Evolutionary conservation across 1,140 invertebrate genomes (phyloP), one percentile per base, ranked within the genome.

Genomic region (Polypedilum pembai): DNA sequence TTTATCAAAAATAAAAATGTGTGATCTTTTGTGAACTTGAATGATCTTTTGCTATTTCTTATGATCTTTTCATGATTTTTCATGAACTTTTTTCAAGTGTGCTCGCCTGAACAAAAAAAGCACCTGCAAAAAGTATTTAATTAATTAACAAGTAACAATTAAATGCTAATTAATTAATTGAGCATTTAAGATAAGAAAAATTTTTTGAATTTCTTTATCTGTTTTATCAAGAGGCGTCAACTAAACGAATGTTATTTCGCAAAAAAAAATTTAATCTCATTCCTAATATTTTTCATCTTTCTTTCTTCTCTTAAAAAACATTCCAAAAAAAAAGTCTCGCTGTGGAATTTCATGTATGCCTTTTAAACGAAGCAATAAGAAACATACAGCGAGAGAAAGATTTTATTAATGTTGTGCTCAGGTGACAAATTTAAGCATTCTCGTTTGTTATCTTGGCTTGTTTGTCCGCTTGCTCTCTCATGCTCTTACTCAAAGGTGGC

Each of bases 401-500:
- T 18, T 69, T 21, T 69, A 56, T 56, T 56, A 56, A 56, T 56
- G 45, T 56, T 56, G 45, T 69, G 65, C 65, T 69, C 65, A 69
- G 65, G 65, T 69, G 65, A 69, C 65, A 69, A 69, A 69, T 69
- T 69, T 69, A 69, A 69, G 65, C 17, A 69, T 69, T 21, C 45
- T 56, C 45, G 45, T 56, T 56, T 56, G 45, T 56, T 56, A 56
- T 56, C 45, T 56, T 56, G 24, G 45, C 8, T 56, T 56, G 45
- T 69, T 17, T 21, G 17, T 69, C 65, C 20, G 20, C 17, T 56
- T 69, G 8, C 18, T 69, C 20, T 69, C 20, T 69, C 17, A 69
- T 18, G 17, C 20, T 69, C 7, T 69, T 69, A 21, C 65, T 69
- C 20, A 56, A 56, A 56, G 65, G 65, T 69, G 65, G 65, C 65